Percentiles rank a stretch among this genome's conserved stretches.
Conservation (phyloP, 1,140 invertebrate species). For the Teleogryllus occipitalis region DNA sequence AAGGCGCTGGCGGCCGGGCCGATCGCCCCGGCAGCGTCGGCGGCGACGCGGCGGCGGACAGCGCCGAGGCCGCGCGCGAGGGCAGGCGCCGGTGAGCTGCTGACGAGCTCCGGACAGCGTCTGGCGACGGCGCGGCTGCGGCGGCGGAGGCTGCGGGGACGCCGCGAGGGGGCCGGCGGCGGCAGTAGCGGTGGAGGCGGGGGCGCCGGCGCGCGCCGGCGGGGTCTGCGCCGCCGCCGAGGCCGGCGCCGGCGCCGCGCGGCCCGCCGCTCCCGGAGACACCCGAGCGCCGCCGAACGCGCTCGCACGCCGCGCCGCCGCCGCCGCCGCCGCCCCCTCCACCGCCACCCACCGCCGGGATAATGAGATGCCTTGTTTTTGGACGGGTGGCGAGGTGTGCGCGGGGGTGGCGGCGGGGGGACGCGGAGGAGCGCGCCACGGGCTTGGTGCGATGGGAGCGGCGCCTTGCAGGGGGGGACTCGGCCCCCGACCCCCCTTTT, state of each 20-base stretch:
- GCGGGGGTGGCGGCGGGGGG: too few relatives aligned
- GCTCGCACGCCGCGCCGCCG: too few relatives aligned
- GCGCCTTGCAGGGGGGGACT: too few relatives aligned
- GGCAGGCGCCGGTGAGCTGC: not conserved
- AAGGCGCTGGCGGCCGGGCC: not conserved
- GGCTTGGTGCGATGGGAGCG: too few relatives aligned
- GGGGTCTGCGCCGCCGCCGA: not conserved
- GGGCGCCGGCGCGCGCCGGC: too few relatives aligned
- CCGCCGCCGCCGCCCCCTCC: too few relatives aligned
- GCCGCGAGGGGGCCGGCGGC: too few relatives aligned
- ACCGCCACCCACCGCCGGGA: not conserved
- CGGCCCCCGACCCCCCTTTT: too few relatives aligned
- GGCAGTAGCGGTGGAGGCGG: not conserved
- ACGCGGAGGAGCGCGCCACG: too few relatives aligned
- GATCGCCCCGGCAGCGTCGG: too few relatives aligned
- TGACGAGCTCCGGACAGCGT: slow-evolving; percentile 2
- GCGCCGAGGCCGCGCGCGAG: not conserved
- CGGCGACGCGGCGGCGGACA: too few relatives aligned
- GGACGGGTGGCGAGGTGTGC: not conserved
- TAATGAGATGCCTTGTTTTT: not conserved
- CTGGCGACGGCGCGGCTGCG: not conserved
- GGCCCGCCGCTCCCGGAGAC: not conserved
- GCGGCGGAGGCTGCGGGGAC: not conserved
- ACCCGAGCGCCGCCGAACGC: not conserved
- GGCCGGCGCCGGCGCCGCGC: too few relatives aligned